Base-by-base conservation (phyloP, 2,797 vertebrate genomes). In the Balearica regulorum region DNA sequence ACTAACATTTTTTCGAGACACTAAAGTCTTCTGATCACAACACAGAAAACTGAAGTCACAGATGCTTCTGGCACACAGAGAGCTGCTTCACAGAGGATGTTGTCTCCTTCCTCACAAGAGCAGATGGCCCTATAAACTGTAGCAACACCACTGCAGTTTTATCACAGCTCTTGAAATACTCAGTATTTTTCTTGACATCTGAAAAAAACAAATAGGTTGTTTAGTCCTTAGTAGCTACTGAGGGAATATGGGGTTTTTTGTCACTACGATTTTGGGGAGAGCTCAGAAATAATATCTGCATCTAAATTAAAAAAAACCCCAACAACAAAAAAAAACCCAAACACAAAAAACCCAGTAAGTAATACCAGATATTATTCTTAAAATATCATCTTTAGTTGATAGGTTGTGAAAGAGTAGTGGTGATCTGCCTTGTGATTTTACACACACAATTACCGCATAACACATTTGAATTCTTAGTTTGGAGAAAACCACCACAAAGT, bases 201-300 rank as follows among this genome's bases (percentile, higher is more conserved):
- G 11, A 12, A 60, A 57, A 70, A 43, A 5, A 0, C 0, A 73
- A 55, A 24, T 10, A 12, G 1, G 2, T 10, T n/a, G 1, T 41
- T 84, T 78, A 48, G 46, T 55, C 33, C 12, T 73, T 35, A 43
- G 5, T 13, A 39, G 5, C 16, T 71, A 13, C 25, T 31, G 33
- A 70, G 51, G 21, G 3, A 82, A n/a, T 26, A 57, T 0, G 0
- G 0, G 3, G 2, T 1, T 4, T 20, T 68, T 71, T 48, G 17
- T 4, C 5, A 9, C 6, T 39, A 9, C 25, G 10, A 41, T 72
- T 78, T 16, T 79, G 2, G 8, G 18, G 12, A 55, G 11, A 78
- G 2, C 9, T 78, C 29, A 51, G 24, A 77, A 81, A 48, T 54
- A 39, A 2, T 7, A 49, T 15, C 33, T 70, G 16, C 11, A 62